A percentile compares a stretch with the other conserved stretches of the same genome.
phyloP scores from a whole-genome alignment of 2,113 vertebrate species.

The Alexandromys fortis region DNA sequence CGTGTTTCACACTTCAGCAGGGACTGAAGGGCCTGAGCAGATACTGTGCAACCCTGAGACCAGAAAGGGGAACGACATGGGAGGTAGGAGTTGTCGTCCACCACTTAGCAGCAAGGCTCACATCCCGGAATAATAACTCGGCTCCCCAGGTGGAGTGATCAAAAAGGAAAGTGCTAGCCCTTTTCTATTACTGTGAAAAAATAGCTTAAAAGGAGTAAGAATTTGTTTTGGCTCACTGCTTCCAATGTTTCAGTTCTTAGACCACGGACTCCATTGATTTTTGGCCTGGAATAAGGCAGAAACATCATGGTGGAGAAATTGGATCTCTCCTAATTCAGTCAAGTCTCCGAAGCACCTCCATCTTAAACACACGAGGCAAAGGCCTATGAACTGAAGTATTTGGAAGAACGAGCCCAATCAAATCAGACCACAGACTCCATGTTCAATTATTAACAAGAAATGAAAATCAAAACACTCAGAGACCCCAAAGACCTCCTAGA shows the following conservation, averaged over 20 bases:
- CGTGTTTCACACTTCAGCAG: neutral
- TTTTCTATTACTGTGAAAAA: neutral
- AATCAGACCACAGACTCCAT: neutral
- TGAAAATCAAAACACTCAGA: neutral
- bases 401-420: too few relatives aligned
- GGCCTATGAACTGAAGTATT: too few relatives aligned
- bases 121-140: neutral
- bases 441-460: neutral
- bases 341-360: neutral
- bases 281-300: neutral
- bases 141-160: neutral
- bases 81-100: neutral
- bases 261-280: neutral
- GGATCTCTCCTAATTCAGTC: neutral
- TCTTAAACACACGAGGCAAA: neutral
- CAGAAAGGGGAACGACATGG: neutral
- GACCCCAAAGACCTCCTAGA: neutral
- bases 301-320: neutral
- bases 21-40: neutral
- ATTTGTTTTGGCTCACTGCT: neutral
- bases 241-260: neutral
- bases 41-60: too few relatives aligned
- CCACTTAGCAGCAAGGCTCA: neutral
- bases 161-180: too few relatives aligned
- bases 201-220: neutral